phyloP scores from a whole-genome alignment of 2,888 invertebrate species.

The Plusia festucae region DNA sequence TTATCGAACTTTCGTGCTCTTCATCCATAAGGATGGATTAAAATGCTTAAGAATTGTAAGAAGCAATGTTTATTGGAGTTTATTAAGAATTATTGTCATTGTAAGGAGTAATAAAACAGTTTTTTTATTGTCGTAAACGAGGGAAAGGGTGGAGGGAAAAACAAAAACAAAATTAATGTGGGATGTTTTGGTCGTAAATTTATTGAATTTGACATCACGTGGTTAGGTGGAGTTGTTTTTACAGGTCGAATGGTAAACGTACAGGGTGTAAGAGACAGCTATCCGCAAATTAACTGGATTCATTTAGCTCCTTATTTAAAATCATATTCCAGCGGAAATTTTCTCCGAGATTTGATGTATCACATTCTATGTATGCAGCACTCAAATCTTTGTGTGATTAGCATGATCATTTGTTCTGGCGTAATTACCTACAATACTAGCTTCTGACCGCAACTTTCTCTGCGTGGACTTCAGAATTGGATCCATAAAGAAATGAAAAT shows the following conservation, averaged over 20 bases:
- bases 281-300: no score
- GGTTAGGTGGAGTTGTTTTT: not conserved
- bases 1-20: conserved; percentile 21
- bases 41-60: conserved; percentile 36
- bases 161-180: conserved; percentile 9
- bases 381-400: no score
- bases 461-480: no score
- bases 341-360: no score
- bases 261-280: no score
- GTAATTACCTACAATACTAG: no score
- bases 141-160: conserved; percentile 2
- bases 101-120: conserved; percentile 43
- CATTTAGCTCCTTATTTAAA: no score
- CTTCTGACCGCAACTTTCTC: no score
- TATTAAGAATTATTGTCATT: conserved; percentile 35
- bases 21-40: conserved; percentile 20
- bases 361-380: no score
- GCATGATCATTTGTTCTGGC: no score
- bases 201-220: not conserved
- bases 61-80: conserved; percentile 43
- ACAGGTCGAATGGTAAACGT: not conserved
- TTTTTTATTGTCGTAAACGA: conserved; percentile 34
- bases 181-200: conserved; percentile 1
- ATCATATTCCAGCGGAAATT: no score
- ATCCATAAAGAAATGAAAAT: no score